phyloP scores from a whole-genome alignment of 2,113 vertebrate genomes.

The Globicephala melas region DNA sequence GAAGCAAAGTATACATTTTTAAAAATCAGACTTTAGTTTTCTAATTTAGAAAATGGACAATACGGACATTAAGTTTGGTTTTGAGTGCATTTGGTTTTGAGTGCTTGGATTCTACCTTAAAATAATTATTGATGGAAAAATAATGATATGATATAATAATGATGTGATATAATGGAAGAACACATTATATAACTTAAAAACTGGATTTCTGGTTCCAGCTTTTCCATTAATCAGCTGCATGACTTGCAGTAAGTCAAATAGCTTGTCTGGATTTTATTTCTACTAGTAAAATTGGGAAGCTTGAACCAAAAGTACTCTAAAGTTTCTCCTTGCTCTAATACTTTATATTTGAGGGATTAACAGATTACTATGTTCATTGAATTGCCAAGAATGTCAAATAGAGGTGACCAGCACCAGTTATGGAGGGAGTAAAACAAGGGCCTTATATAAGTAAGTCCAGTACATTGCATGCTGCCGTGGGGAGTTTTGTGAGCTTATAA shows the following conservation, averaged over 20 bases:
- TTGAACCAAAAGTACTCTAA: background rate
- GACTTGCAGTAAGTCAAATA: background rate
- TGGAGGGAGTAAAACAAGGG: background rate
- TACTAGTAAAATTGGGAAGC: background rate
- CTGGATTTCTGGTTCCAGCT: background rate
- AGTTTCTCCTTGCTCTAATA: background rate
- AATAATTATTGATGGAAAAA: slow-evolving; percentile 7
- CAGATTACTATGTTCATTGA: background rate
- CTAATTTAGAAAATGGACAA: background rate
- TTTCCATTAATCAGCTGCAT: background rate
- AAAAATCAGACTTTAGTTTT: background rate
- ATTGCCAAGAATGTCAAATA: background rate
- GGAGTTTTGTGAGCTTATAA: background rate
- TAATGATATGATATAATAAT: background rate
- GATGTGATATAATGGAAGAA: background rate
- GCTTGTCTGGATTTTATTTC: background rate
- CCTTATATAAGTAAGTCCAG: background rate
- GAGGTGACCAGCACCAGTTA: background rate
- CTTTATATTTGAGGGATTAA: background rate
- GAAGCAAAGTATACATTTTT: background rate
- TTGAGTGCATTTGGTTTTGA: background rate
- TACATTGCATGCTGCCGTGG: background rate
- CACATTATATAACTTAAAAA: background rate
- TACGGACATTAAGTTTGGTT: background rate
- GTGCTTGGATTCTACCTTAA: background rate